phyloP scores from a whole-genome alignment of 1,140 invertebrate genomes.

The Heliothis virescens region DNA sequence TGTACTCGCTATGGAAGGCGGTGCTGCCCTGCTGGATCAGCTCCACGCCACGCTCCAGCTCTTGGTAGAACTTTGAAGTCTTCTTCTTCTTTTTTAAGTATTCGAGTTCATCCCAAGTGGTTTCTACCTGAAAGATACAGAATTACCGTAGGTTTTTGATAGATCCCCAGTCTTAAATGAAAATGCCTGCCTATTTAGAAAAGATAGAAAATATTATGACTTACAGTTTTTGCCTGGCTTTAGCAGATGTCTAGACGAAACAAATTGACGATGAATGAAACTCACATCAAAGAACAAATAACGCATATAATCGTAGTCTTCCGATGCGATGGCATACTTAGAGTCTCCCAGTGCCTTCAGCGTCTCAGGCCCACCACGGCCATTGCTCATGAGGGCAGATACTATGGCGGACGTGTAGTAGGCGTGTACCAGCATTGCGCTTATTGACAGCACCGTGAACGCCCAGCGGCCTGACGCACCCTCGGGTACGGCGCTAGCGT shows the following conservation, averaged over 20 bases:
- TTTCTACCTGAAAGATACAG: constrained; percentile 63
- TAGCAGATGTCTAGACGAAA: too few relatives aligned
- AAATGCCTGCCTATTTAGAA: too few relatives aligned
- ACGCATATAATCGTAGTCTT: constrained; percentile 76
- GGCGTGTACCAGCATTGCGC: constrained; percentile 75
- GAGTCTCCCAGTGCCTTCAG: constrained; percentile 70
- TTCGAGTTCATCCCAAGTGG: constrained; percentile 72
- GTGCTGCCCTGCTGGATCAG: constrained; percentile 65
- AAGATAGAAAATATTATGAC: too few relatives aligned
- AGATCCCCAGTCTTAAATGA: background rate
- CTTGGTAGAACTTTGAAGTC: constrained; percentile 69
- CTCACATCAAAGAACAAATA: constrained; percentile 75
- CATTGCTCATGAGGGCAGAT: constrained; percentile 73
- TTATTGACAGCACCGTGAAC: constrained; percentile 70
- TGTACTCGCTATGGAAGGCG: constrained; percentile 75
- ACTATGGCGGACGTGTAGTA: constrained; percentile 79
- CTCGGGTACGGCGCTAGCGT: constrained; percentile 72
- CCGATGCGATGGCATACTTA: constrained; percentile 70
- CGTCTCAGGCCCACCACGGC: constrained; percentile 67
- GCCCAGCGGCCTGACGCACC: constrained; percentile 70
- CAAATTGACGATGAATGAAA: constrained; percentile 41
- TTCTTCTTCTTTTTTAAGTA: constrained; percentile 76
- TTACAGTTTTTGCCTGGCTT: too few relatives aligned
- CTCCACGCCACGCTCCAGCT: constrained; percentile 64
- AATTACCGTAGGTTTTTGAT: too few relatives aligned